Evolutionary conservation across 2,113 vertebrate genomes (phyloP).

Genomic region (Myrmophylax atrothorax): DNA sequence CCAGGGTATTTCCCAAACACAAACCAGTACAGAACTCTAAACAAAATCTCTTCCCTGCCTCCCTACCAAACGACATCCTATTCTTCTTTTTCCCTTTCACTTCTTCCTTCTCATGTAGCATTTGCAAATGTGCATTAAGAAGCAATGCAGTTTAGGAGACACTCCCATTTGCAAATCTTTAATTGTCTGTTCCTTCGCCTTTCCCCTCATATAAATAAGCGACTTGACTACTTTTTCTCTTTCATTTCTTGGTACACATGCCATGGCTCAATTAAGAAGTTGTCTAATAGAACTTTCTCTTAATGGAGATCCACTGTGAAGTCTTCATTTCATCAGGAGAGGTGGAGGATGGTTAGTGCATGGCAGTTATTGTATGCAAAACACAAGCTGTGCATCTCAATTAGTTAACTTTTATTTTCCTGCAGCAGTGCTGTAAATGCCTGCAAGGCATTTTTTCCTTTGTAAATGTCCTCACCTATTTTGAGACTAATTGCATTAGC

Average conservation of each 20-base stretch:
- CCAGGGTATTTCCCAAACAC: background rate
- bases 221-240: background rate
- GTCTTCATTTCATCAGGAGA: background rate
- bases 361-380: conserved; percentile 6
- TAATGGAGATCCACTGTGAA: background rate
- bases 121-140: background rate
- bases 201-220: background rate
- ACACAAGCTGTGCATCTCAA: background rate
- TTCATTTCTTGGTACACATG: background rate
- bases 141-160: background rate
- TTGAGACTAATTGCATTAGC: conserved; percentile 18
- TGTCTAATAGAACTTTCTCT: background rate
- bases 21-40: background rate
- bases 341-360: background rate
- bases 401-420: conserved; percentile 15
- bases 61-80: background rate
- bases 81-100: background rate
- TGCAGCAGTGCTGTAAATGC: background rate
- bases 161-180: background rate
- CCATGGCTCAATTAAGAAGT: background rate
- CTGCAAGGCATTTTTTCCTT: conserved; percentile 35
- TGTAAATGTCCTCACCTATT: conserved; percentile 37
- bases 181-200: background rate
- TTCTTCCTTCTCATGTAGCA: background rate
- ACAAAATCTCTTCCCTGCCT: background rate